Evolutionary conservation across 2,113 vertebrate genomes (phyloP).

Genomic region (Castor canadensis): DNA sequence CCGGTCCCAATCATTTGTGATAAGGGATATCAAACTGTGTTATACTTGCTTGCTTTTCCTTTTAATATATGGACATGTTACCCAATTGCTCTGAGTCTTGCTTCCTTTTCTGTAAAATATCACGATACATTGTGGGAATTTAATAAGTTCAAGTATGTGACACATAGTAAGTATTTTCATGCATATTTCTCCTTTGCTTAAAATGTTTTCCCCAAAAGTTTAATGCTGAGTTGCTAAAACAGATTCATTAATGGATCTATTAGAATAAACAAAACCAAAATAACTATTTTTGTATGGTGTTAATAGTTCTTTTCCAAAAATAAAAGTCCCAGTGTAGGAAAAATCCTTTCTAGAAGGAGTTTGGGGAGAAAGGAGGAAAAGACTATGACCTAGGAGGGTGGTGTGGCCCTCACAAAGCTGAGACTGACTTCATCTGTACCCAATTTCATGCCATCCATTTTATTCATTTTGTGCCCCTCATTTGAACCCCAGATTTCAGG

Average conservation of each 20-base stretch:
- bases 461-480: not conserved
- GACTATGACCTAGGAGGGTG: too few relatives aligned
- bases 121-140: not conserved
- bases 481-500: constrained; percentile 54
- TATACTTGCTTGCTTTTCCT: not conserved
- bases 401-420: not conserved
- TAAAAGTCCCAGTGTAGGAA: not conserved
- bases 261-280: not conserved
- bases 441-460: not conserved
- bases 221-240: not conserved
- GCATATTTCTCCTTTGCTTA: not conserved
- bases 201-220: not conserved
- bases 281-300: not conserved
- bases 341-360: not conserved
- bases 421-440: not conserved
- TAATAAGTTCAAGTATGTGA: not conserved
- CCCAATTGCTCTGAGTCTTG: not conserved
- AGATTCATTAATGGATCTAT: not conserved
- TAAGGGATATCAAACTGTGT: not conserved
- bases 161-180: not conserved
- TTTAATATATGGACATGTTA: not conserved
- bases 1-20: not conserved
- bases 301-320: not conserved
- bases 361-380: not conserved
- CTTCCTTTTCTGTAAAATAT: not conserved